Conservation (phyloP, 2,888 invertebrate species). For the Xylota sylvarum region DNA sequence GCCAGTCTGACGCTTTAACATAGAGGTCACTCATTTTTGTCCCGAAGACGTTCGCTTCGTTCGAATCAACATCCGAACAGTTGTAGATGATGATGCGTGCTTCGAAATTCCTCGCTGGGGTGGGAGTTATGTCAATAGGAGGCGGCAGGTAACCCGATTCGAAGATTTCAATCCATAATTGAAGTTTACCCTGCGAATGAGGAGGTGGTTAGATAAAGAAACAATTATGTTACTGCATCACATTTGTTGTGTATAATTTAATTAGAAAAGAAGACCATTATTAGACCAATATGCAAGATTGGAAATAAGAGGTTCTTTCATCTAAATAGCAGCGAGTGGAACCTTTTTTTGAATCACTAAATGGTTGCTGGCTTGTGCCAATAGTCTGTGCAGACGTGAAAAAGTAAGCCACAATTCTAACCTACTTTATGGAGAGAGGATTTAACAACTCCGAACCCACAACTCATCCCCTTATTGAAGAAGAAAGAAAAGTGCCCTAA, state of each 20-base stretch:
- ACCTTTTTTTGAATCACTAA: too few relatives aligned
- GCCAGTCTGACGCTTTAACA: slow-evolving; percentile 87
- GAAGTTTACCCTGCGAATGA: slow-evolving; percentile 91
- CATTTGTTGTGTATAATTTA: neutral
- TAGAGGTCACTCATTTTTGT: slow-evolving; percentile 92
- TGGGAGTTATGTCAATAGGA: slow-evolving; percentile 91
- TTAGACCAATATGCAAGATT: too few relatives aligned
- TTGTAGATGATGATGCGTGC: slow-evolving; percentile 89
- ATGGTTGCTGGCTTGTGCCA: too few relatives aligned
- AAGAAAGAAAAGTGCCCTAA: too few relatives aligned
- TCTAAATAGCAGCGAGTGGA: too few relatives aligned
- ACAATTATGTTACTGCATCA: neutral
- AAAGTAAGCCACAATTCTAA: too few relatives aligned
- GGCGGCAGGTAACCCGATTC: slow-evolving; percentile 87
- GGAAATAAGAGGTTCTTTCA: too few relatives aligned
- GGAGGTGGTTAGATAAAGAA: neutral
- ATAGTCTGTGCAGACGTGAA: too few relatives aligned
- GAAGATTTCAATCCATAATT: slow-evolving; percentile 96
- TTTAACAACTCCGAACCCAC: too few relatives aligned
- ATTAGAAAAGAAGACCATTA: too few relatives aligned
- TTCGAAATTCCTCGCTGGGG: slow-evolving; percentile 89
- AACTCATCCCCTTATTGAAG: too few relatives aligned
- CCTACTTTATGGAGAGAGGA: too few relatives aligned
- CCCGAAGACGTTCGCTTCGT: slow-evolving; percentile 90
- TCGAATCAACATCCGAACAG: slow-evolving; percentile 87